Base-by-base conservation (phyloP, 2,888 invertebrate genomes). In the Polymixis flavicincta region DNA sequence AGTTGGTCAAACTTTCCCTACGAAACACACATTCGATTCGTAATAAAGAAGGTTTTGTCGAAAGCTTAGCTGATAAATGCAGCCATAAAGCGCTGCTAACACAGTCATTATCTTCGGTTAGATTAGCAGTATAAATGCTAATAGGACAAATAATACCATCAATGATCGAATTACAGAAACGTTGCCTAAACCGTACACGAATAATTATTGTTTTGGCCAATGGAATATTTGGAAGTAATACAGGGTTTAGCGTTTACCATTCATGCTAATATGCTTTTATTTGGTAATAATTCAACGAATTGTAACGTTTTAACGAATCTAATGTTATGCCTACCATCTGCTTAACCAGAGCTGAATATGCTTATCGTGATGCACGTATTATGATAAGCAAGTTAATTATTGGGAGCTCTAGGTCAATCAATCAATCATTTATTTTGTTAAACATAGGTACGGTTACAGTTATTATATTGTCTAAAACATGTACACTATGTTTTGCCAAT, bases 221-320 rank as follows among this genome's bases (percentile, higher is more conserved):
- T 77, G 48, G 73, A 77, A 78, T 85, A 79, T 83, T 85, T 83
- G 64, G 52, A 37, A 73, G 75, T 55, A 75, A 83, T 75, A 73
- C 77, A 59, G 55, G 70, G 65, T 68, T 87, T 73, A 76, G 28
- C 68, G 54, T 68, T 78, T 69, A 65, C n/a, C 45, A 55, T 67
- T 52, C 54, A 60, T 70, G 77, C 28, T 73, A 75, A 87, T 84
- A 67, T 60, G 74, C 52, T 45, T 66, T 74, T 70, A 87, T 76
- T 71, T 74, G 72, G 32, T 54, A 42, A 75, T 81, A 66, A 76
- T 75, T 60, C 42, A 61, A 25, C 32, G 42, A 6, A 42, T 25
- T 42, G 28, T 48, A 14, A n/a, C 8, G 50, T 52, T 64, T 80
- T 54, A 59, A 57, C 37, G 28, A 57, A 64, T 37, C 45, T 5